Percentiles rank a stretch among this genome's conserved stretches.
Conservation (phyloP, 2,113 vertebrate genomes). For the Sorex fumeus region DNA sequence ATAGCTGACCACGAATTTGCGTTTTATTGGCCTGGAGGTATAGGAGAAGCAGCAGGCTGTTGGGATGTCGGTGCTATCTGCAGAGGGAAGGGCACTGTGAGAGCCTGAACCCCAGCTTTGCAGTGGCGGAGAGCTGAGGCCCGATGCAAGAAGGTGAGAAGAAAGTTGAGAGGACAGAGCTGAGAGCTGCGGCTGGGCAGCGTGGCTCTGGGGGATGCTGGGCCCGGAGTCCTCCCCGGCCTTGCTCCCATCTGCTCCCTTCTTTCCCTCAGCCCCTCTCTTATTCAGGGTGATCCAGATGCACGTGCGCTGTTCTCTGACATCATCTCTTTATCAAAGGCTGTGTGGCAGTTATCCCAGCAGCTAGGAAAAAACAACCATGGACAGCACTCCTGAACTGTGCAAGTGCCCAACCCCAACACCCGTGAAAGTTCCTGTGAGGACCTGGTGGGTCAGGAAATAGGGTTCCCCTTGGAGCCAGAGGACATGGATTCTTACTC, state of each 20-base stretch:
- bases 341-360: not conserved
- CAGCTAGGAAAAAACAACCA: not conserved
- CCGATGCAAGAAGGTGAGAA: not conserved
- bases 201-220: not conserved
- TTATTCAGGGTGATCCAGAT: not conserved
- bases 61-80: constrained; percentile 70
- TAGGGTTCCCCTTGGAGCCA: not conserved
- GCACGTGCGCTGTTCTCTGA: not conserved
- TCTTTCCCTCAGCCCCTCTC: not conserved
- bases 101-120: not conserved
- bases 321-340: not conserved
- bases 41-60: constrained; percentile 83
- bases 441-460: not conserved
- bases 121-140: not conserved
- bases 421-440: not conserved
- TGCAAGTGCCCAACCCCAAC: not conserved
- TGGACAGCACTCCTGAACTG: not conserved
- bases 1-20: not conserved
- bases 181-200: too few species aligned
- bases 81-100: constrained; percentile 12
- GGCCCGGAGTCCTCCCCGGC: not conserved
- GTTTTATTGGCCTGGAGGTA: not conserved
- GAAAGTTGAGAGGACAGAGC: not conserved
- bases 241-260: not conserved
- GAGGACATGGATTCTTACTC: not conserved